A percentile compares a stretch with the other conserved stretches of the same genome.
Evolutionary conservation across 2,888 invertebrate species (phyloP).

Genomic region (Acronicta alni): DNA sequence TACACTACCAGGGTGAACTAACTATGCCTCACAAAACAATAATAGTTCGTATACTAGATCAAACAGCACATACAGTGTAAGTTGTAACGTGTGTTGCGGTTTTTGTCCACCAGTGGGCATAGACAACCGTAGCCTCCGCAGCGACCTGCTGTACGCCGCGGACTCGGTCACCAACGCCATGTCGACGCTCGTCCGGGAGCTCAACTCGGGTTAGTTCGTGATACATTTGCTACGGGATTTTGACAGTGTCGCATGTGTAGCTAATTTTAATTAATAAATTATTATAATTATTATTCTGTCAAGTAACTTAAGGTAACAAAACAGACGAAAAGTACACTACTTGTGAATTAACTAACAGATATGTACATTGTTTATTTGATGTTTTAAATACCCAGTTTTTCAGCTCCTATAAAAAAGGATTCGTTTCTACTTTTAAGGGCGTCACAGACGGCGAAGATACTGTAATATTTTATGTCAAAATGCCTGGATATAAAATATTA

Average conservation of each 20-base stretch:
- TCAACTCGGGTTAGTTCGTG: constrained; percentile 94
- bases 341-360: no score
- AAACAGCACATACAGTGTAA: background rate
- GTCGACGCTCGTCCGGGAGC: constrained; percentile 98
- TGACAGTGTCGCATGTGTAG: constrained; percentile 25
- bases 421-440: no score
- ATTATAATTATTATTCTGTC: no score
- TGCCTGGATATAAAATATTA: no score
- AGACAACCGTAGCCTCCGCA: constrained; percentile 91
- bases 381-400: no score
- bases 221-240: constrained; percentile 14
- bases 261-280: no score
- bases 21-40: background rate
- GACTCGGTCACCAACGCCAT: constrained; percentile 99
- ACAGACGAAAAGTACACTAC: no score
- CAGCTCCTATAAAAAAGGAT: no score
- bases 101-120: constrained; percentile 77
- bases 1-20: background rate
- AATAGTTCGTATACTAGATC: background rate
- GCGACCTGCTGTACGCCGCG: constrained; percentile 97
- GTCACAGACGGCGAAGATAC: no score
- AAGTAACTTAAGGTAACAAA: no score
- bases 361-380: no score
- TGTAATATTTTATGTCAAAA: no score
- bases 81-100: constrained; percentile 6